phyloP scores from a whole-genome alignment of 2,888 invertebrate genomes.

The Thecophora atra region DNA sequence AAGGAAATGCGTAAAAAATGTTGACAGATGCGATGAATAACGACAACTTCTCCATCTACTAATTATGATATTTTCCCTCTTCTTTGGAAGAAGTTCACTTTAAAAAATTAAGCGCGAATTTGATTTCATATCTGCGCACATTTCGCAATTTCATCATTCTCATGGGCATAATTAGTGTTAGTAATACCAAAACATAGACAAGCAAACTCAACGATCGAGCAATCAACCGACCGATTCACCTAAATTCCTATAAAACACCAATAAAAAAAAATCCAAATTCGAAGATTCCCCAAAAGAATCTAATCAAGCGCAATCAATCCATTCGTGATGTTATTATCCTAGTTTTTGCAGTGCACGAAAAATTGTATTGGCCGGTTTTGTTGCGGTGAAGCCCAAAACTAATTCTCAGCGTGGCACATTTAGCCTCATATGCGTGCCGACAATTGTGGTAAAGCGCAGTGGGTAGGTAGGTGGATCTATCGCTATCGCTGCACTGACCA shows the following conservation, averaged over 20 bases:
- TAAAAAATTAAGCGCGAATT: no score
- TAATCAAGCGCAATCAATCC: constrained; percentile 42
- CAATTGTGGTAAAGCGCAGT: constrained; percentile 38
- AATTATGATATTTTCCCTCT: no score
- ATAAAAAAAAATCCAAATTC: background rate
- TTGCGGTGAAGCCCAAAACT: background rate
- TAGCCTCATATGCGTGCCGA: constrained; percentile 46
- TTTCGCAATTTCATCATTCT: no score
- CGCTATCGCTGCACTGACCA: no score
- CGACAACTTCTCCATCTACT: no score
- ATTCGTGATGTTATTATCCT: constrained; percentile 52
- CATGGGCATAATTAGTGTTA: no score
- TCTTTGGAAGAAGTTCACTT: no score
- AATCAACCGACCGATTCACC: constrained; percentile 16
- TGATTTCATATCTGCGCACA: no score
- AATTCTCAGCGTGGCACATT: background rate
- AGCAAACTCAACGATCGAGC: no score
- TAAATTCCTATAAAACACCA: background rate
- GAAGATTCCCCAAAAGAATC: constrained; percentile 8
- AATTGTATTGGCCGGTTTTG: background rate
- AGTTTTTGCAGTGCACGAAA: constrained; percentile 41
- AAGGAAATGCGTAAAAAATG: no score
- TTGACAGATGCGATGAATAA: no score
- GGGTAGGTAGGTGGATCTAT: background rate
- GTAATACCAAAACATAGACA: no score